A percentile compares a stretch with the other conserved stretches of the same genome.
Evolutionary conservation across 2,113 vertebrate genomes (phyloP).

Genomic region (Meles meles): DNA sequence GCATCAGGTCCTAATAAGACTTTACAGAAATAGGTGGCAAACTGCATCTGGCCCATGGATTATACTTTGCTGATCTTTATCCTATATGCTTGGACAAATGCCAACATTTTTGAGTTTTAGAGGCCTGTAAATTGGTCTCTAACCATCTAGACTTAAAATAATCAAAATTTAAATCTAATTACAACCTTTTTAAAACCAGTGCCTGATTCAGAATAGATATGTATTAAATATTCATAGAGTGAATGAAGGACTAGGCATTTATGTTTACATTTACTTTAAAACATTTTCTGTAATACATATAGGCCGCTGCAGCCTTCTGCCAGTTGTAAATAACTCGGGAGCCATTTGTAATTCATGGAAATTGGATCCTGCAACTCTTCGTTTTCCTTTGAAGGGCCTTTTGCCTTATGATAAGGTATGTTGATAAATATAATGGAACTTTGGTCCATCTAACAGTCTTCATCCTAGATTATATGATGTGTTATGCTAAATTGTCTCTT

Average conservation of each 20-base stretch:
- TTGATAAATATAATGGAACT: neutral
- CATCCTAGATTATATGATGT: neutral
- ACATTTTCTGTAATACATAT: constrained; percentile 59
- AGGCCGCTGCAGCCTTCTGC: constrained; percentile 97
- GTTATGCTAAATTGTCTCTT: neutral
- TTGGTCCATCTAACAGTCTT: neutral
- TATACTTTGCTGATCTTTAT: neutral
- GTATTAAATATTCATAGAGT: neutral
- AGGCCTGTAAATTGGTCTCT: neutral
- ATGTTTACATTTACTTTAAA: constrained; percentile 49
- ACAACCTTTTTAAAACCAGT: neutral
- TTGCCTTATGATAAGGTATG: constrained; percentile 97
- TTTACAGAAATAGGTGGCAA: neutral
- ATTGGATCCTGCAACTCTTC: constrained; percentile 94
- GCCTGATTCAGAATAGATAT: neutral
- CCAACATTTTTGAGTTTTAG: neutral
- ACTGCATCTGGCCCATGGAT: neutral
- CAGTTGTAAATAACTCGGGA: constrained; percentile 98
- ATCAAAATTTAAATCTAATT: neutral
- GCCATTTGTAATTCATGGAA: constrained; percentile 99
- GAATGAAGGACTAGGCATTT: neutral
- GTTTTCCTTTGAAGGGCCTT: constrained; percentile 96
- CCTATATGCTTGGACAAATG: neutral
- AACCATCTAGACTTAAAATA: neutral
- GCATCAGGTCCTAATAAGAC: neutral